Evolutionary conservation across 2,797 vertebrate genomes (phyloP), one percentile per base, ranked within the genome.

Genomic region (Parotocinclus haroldoi): DNA sequence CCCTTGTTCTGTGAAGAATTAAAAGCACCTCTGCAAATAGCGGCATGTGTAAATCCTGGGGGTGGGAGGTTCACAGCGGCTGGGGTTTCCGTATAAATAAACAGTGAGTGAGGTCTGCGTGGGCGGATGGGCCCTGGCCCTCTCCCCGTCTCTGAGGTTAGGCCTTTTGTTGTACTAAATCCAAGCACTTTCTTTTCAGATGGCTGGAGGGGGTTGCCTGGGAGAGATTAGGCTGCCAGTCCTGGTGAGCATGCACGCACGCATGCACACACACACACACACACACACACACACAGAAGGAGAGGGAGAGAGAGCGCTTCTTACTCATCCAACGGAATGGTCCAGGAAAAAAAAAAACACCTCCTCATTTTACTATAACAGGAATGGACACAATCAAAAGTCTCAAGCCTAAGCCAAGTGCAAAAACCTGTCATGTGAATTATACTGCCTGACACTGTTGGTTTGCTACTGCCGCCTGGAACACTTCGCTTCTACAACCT

Each of bases 61-160:
- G 86, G 83, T 81, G 84, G 85, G 81, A 82, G 85, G 80, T 83
- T 88, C 82, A 85, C 82, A 75, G 73, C 77, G 85, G 79, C 80
- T 84, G 87, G 82, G 88, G 82, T 88, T 89, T 88, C 88, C 81
- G 81, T 90, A 90, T 91, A 89, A 92, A 92, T 90, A 92, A 92
- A 91, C 82, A 89, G 80, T 71, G 83, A 78, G 81, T 72, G 87
- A 86, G 87, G 86, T 86, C 86, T 89, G 80, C 49, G 78, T 80
- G 89, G 89, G 88, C 61, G 84, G 88, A 78, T 77, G 79, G 78
- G 83, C 86, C 80, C 83, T 85, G 84, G 87, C 87, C 64, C 69
- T 64, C 45, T 68, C 67, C 69, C 87, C 51, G 50, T 49, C 63
- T 69, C 78, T 59, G 71, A 84, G 79, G 85, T 88, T 87, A 88